Evolutionary conservation across 2,113 vertebrate genomes (phyloP), one percentile per base, ranked within the genome.

Genomic region (Cochlearius cochlearius): DNA sequence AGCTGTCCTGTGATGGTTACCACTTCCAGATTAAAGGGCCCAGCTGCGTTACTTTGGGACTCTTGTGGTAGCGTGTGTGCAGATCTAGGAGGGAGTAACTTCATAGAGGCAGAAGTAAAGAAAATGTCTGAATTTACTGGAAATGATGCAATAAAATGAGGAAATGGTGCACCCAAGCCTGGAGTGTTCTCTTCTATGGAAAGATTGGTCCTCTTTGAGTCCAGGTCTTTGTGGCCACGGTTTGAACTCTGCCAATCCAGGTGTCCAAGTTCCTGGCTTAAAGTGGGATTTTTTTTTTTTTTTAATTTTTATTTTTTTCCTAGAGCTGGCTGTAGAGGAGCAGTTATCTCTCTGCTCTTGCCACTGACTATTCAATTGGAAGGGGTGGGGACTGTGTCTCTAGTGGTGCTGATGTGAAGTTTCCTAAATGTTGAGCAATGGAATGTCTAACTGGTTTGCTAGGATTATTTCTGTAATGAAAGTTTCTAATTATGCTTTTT

Each of bases 401-500:
- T 98, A 94, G 98, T 96, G 96, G 96, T 97, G 95, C 96, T 96
- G 96, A 98, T 97, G 97, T 96, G 98, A 97, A 97, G 96, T 97
- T 96, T 98, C 94, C 96, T 97, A 96, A 90, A 76, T 97, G 98
- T 98, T 55, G 67, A 97, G 95, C 96, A 90, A 96, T 97, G 98
- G 94, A 97, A 98, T 97, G 98, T 98, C 98, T 97, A 97, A 98
- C 97, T 98, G 97, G 98, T 98, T 98, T 98, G 98, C 97, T 98
- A 98, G 98, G 98, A 97, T 97, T 97, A 98, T 98, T 98, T 98
- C 98, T 98, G 98, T 98, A 98, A 98, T 95, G 97, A 96, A 98
- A 98, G 97, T 98, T 98, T 98, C 98, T 98, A 98, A 98, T 98
- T 97, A 98, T 97, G 98, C 98, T 98, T 98, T 98, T 98, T 98